These are phyloP conservation scores for Labroides dimidiatus DNA, from an alignment of 2,797 vertebrate genomes.

Conservation along the genomic window DNA sequence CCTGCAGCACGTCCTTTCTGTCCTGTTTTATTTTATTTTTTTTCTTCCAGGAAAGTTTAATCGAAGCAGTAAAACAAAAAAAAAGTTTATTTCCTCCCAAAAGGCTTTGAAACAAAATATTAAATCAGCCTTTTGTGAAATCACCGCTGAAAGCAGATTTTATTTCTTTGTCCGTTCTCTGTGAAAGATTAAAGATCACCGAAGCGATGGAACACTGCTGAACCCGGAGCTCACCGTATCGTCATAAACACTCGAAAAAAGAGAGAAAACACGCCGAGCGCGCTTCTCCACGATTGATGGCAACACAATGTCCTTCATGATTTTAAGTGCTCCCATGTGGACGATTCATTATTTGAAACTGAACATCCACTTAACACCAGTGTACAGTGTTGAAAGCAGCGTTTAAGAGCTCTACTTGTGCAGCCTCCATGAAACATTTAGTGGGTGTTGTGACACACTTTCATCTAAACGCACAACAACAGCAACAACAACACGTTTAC, in stretches of 20 bases:
- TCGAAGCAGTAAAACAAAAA: too few species aligned
- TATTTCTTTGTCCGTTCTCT: not conserved
- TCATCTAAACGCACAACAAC: slow-evolving; percentile 30
- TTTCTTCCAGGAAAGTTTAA: too few species aligned
- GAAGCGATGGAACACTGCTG: not conserved
- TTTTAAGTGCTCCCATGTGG: slow-evolving; percentile 49
- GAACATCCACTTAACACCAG: slow-evolving; percentile 53
- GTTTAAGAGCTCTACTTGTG: slow-evolving; percentile 39
- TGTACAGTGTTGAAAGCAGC: slow-evolving; percentile 35
- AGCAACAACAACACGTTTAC: slow-evolving; percentile 6
- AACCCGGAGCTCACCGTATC: not conserved
- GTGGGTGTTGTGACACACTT: slow-evolving; percentile 52
- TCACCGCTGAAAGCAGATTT: too few species aligned
- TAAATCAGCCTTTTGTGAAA: too few species aligned
- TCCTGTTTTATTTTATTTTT: too few species aligned
- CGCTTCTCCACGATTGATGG: slow-evolving; percentile 17
- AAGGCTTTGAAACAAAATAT: too few species aligned
- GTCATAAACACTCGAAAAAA: slow-evolving; percentile 34
- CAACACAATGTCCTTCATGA: slow-evolving; percentile 9
- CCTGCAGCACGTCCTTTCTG: too few species aligned
- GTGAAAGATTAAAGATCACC: slow-evolving; percentile 16
- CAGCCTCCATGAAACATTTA: slow-evolving; percentile 12
- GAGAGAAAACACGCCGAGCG: slow-evolving; percentile 13
- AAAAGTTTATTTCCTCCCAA: too few species aligned
- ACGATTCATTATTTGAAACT: slow-evolving; percentile 44